Base-by-base conservation (phyloP, 2,888 invertebrate genomes). In the Tetranychus truncatus region DNA sequence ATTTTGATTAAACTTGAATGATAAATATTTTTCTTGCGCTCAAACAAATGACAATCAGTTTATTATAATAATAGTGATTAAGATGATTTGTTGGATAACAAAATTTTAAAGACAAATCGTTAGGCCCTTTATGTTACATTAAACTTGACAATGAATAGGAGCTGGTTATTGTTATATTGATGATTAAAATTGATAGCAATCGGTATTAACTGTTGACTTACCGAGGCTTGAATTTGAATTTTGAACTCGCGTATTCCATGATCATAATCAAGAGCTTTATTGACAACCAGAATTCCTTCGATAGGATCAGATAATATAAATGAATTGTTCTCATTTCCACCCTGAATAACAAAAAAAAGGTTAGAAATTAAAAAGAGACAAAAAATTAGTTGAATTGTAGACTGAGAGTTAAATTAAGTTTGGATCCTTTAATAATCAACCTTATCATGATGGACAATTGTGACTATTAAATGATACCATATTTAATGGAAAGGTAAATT, bases 211-310 rank as follows among this genome's bases (percentile, higher is more conserved):
- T 9, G 15, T 24, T 11, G 1, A 24, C 78, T 85, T 84, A 91
- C 90, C 81, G 89, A 88, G 69, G 91, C 92, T 79, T 89, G 87
- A 45, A 92, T 84, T 5, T 88, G 87, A 74, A 92, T 84, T 74
- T 85, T 83, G 80, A 91, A 92, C 80, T 89, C 88, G 66, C 88
- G 86, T 79, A 91, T 90, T 1, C 92, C 92, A 34, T 85, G 85
- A 81, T 92, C 92, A 81, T 88, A 92, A 82, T 92, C 92, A 78
- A 92, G 82, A 0, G 88, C 85, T 78, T 88, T 88, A 78, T 87
- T 87, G 46, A 92, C 84, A 73, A 91, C 86, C n/a, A 92, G 83
- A 21, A 79, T 78, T 15, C 80, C 80, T 77, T 80, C 79, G 74
- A 79, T 80, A 45, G 80, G 80, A 77, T 80, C 80, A 44, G 80